Base-by-base conservation (phyloP, 1,140 invertebrate genomes). In the Sinella curviseta region DNA sequence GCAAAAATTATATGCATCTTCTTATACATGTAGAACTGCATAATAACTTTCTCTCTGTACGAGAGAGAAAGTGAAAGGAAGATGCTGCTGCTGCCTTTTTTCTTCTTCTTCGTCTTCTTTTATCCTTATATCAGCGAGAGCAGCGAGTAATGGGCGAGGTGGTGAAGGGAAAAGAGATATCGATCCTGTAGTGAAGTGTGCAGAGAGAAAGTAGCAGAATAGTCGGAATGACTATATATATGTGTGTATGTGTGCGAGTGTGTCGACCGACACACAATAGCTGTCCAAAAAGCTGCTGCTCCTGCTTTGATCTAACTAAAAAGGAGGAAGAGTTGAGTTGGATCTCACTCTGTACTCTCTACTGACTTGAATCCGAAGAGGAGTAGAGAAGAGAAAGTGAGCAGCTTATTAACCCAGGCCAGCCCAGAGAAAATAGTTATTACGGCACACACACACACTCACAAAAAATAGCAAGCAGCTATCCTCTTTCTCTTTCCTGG, bases 291-390 rank as follows among this genome's bases (percentile, higher is more conserved):
- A 78, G 77, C 77, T 78, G 77, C n/a, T n/a, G n/a, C n/a, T n/a
- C n/a, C n/a, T n/a, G n/a, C 73, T 78, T 78, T 78, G 77, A 78
- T 78, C 77, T 78, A 65, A 78, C 77, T 78, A 31, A 78, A 74
- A 34, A 60, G 36, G 60, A 65, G 24, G 24, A 65, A 65, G 14
- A 65, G 57, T 48, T 48, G 20, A 20, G 39, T 20, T 48, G 20
- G 39, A 8, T 48, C 20, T 48, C 20, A 12, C 8, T 48, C 39
- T 48, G 20, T n/a, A n/a, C n/a, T n/a, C n/a, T n/a, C n/a, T n/a
- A n/a, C n/a, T n/a, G n/a, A n/a, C n/a, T n/a, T n/a, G n/a, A n/a
- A n/a, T n/a, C n/a, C n/a, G 39, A 48, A 20, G 8, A 48, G 39
- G 39, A 48, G 39, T 48, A 12, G 8, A 48, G 31, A 30, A 70